Evolutionary conservation across 2,113 vertebrate species (phyloP).

Genomic region (Cyanistes caeruleus): DNA sequence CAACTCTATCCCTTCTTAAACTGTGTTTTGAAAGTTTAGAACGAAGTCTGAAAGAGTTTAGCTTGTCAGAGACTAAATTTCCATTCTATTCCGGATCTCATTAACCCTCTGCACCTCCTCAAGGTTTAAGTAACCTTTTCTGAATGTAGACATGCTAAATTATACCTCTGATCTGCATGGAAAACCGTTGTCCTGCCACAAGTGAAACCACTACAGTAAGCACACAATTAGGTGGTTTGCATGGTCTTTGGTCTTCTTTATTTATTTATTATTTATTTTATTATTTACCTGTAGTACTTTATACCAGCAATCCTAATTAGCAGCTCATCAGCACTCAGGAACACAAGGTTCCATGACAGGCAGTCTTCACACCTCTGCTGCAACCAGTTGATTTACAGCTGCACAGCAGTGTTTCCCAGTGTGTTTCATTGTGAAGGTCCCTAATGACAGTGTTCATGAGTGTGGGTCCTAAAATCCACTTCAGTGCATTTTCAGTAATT

Average conservation of each 20-base stretch:
- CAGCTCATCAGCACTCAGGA: background rate
- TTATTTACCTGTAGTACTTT: background rate
- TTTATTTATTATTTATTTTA: background rate
- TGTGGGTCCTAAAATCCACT: background rate
- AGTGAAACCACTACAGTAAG: background rate
- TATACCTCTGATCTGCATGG: background rate
- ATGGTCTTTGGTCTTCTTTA: background rate
- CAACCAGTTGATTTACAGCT: background rate
- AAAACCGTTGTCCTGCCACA: background rate
- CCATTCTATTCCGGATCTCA: background rate
- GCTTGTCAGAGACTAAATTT: background rate
- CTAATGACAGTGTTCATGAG: background rate
- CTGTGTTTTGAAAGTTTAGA: conserved; percentile 7
- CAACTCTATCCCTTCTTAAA: background rate
- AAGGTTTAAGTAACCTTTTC: background rate
- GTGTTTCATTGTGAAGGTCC: background rate
- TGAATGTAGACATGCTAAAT: background rate
- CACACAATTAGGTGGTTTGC: background rate
- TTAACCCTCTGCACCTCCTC: background rate
- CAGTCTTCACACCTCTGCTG: background rate
- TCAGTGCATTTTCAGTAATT: background rate
- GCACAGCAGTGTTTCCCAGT: background rate
- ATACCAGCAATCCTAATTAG: background rate
- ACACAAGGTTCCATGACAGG: fast-evolving
- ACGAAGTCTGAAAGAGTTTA: background rate